These are phyloP conservation scores for Eurytoma californica DNA, from an alignment of 2,888 invertebrate genomes.

Conservation along the genomic window DNA sequence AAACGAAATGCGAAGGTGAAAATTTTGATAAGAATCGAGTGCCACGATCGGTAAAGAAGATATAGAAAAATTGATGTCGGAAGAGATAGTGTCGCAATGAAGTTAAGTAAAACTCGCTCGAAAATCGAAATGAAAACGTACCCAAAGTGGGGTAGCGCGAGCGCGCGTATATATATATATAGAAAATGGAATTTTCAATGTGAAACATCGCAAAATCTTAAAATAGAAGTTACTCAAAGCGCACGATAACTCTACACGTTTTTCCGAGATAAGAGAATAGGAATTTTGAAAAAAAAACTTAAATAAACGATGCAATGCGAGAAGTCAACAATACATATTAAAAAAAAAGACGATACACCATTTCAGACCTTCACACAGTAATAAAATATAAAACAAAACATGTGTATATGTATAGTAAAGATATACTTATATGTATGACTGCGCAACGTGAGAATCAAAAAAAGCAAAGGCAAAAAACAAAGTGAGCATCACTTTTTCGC, in stretches of 20 bases:
- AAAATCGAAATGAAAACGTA: not conserved
- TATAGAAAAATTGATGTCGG: not conserved
- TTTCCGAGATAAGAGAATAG: constrained; percentile 23
- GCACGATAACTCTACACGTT: constrained; percentile 42
- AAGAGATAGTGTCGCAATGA: not conserved
- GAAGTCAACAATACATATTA: constrained; percentile 5
- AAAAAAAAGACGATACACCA: constrained; percentile 5
- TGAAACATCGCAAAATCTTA: constrained; percentile 17
- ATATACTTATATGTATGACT: constrained; percentile 47
- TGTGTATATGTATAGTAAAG: constrained; percentile 44
- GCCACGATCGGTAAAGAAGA: not conserved
- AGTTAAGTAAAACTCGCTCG: not conserved
- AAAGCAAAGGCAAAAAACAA: constrained; percentile 8
- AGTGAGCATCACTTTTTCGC: constrained; percentile 25
- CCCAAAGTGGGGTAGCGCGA: not conserved
- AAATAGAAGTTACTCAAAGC: constrained; percentile 26
- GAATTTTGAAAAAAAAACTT: constrained; percentile 12
- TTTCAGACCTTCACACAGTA: constrained; percentile 2
- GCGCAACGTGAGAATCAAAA: constrained; percentile 53
- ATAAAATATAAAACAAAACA: constrained; percentile 2
- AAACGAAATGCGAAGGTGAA: not conserved
- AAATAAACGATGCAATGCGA: constrained; percentile 6
- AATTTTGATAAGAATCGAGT: not conserved
- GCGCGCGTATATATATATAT: not conserved
- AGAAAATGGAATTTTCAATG: constrained; percentile 28